These are phyloP conservation scores for Zaprionus tsacasi DNA, from an alignment of 1,140 invertebrate genomes.

Conservation along the genomic window DNA sequence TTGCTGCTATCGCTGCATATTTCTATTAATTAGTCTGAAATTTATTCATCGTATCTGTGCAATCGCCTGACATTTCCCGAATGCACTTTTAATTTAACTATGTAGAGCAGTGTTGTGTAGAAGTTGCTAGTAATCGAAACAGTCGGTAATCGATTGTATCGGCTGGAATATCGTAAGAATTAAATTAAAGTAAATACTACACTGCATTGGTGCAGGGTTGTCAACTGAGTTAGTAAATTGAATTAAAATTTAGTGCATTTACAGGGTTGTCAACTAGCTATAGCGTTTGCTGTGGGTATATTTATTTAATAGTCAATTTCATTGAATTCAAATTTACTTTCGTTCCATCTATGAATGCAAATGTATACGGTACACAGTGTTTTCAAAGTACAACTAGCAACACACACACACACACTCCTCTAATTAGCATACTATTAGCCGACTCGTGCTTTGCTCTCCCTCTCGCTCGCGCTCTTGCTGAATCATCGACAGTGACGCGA, in stretches of 20 bases:
- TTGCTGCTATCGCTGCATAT: not conserved
- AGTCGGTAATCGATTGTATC: not conserved
- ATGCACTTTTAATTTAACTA: not conserved
- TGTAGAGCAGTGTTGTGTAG: not conserved
- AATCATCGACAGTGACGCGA: not conserved
- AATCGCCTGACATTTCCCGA: not conserved
- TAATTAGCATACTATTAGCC: constrained; percentile 11
- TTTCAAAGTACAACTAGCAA: not conserved
- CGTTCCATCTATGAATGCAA: constrained; percentile 3
- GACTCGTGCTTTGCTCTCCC: constrained; percentile 1
- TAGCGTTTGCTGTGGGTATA: no score
- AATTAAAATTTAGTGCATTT: no score
- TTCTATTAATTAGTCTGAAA: not conserved
- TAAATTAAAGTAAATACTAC: not conserved
- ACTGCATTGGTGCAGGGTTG: not conserved
- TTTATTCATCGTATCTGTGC: not conserved
- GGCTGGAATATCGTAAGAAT: not conserved
- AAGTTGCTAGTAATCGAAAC: not conserved
- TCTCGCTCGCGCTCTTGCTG: not conserved
- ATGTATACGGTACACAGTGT: not conserved
- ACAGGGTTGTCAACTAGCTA: no score
- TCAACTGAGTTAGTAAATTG: no score
- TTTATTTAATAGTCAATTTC: not conserved
- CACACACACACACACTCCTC: not conserved
- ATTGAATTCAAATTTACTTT: not conserved